Evolutionary conservation across 2,113 vertebrate species (phyloP).

Genomic region (Etia nguti): DNA sequence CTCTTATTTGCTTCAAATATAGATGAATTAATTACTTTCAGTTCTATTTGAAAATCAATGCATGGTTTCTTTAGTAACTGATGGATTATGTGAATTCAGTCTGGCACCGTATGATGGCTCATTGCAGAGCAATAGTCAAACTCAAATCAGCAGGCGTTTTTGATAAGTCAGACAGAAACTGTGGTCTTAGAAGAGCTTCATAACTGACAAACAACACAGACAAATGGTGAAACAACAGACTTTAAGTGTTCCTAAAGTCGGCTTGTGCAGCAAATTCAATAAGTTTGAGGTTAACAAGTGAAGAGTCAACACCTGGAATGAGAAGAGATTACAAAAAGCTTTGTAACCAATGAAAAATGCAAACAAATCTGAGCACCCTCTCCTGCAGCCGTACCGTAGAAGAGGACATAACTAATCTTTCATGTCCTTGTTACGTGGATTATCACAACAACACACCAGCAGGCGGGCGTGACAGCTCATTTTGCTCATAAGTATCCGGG

Average conservation of each 20-base stretch:
- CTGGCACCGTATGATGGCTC: not conserved
- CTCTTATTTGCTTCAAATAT: not conserved
- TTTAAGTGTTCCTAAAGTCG: not conserved
- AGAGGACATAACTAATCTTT: not conserved
- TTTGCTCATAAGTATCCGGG: not conserved
- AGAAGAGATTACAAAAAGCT: not conserved
- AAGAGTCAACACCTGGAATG: not conserved
- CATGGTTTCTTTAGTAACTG: not conserved
- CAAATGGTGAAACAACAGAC: not conserved
- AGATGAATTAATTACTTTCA: not conserved
- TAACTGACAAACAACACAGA: not conserved
- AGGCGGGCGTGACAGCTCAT: not conserved
- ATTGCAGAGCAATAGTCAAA: not conserved
- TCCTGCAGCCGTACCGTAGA: not conserved
- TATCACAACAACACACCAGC: not conserved
- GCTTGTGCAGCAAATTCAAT: not conserved
- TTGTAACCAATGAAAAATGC: rapidly evolving
- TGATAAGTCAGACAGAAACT: not conserved
- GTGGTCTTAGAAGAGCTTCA: not conserved
- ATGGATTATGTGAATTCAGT: not conserved
- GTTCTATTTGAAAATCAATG: not conserved
- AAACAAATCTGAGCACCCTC: not conserved
- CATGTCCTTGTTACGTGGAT: not conserved
- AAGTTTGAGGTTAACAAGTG: not conserved
- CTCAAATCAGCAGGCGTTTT: rapidly evolving